Percentiles rank a stretch among this genome's conserved stretches.
phyloP scores from a whole-genome alignment of 2,888 invertebrate genomes.

The Fissipunctia ypsillon region DNA sequence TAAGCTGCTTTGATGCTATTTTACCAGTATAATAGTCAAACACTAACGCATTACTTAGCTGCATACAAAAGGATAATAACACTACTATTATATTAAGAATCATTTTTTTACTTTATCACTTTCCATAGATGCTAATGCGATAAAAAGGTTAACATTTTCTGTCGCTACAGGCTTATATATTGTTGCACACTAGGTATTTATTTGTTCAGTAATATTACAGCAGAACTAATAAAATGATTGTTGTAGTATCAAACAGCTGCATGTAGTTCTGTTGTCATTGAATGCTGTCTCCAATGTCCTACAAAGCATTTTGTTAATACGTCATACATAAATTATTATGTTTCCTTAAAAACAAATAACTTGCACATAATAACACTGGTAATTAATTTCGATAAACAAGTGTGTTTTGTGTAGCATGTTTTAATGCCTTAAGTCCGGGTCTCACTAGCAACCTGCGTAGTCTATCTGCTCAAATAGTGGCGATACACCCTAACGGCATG shows the following conservation, averaged over 20 bases:
- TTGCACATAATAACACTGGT: neutral
- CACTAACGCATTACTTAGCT: conserved; percentile 1
- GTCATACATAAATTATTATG: neutral
- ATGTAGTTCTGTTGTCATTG: neutral
- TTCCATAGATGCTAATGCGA: neutral
- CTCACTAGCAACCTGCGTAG: neutral
- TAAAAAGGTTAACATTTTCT: neutral
- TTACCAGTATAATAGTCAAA: conserved; percentile 27
- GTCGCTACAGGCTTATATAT: conserved; percentile 8
- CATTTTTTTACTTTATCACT: conserved; percentile 9
- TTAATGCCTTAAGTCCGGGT: neutral
- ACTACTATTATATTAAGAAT: neutral
- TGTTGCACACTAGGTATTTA: neutral
- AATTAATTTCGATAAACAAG: neutral
- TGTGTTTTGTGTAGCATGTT: neutral
- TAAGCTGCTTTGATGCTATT: neutral
- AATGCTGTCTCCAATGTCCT: neutral
- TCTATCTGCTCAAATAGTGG: neutral
- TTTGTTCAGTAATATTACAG: conserved; percentile 12
- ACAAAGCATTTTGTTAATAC: neutral
- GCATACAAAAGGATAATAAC: conserved; percentile 7
- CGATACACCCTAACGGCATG: neutral
- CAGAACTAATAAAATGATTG: conserved; percentile 10
- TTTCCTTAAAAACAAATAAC: neutral
- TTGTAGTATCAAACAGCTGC: conserved; percentile 4